A percentile compares a stretch with the other conserved stretches of the same genome.
phyloP scores from a whole-genome alignment of 2,113 vertebrate species.

The Perca flavescens region DNA sequence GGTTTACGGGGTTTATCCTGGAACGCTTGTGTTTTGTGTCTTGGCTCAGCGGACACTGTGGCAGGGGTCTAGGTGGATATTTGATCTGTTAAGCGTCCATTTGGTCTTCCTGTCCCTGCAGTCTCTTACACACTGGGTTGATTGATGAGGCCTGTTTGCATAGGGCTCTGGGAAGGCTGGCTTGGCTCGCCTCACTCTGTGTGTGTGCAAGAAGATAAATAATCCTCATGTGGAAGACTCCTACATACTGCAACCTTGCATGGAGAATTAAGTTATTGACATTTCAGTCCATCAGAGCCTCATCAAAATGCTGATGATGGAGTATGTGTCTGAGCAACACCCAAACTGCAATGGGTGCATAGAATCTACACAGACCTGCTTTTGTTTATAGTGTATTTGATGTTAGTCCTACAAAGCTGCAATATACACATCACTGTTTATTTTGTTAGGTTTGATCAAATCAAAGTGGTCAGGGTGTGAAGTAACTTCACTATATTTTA shows the following conservation, averaged over 20 bases:
- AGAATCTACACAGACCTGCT: not conserved
- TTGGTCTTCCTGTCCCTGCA: constrained; percentile 64
- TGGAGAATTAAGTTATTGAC: constrained; percentile 25
- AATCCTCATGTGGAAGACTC: constrained; percentile 35
- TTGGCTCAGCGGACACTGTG: constrained; percentile 36
- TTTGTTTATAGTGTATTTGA: not conserved
- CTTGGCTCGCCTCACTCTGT: constrained; percentile 26
- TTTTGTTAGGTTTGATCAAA: not conserved
- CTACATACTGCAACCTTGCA: constrained; percentile 11
- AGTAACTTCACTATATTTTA: not conserved
- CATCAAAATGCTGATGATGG: not conserved
- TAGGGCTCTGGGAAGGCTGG: constrained; percentile 44
- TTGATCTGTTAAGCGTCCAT: constrained; percentile 70
- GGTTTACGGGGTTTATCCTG: constrained; percentile 18
- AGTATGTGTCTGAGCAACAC: not conserved
- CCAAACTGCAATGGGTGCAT: not conserved
- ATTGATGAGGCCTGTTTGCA: constrained; percentile 76
- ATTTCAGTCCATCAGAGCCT: constrained; percentile 30
- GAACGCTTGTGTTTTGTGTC: constrained; percentile 25
- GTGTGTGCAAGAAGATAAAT: constrained; percentile 23
- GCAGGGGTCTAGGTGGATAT: constrained; percentile 64
- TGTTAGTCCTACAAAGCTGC: not conserved
- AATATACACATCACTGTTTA: not conserved
- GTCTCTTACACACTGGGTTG: constrained; percentile 65
- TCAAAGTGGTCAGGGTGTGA: not conserved